Conservation (phyloP, 2,888 invertebrate species). For the Brachylomia viminalis region DNA sequence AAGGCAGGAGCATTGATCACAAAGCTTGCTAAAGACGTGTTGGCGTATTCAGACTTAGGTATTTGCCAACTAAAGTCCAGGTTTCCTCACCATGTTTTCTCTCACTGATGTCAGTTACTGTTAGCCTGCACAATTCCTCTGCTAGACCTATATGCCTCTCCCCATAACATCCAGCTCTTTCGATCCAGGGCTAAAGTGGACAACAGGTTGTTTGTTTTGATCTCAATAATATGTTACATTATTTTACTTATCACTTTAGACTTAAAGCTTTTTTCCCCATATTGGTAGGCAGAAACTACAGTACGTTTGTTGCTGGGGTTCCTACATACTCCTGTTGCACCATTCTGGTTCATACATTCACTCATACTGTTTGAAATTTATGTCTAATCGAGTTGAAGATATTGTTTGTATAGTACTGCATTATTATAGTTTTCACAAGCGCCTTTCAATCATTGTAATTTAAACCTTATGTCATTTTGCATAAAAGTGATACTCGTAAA, state of each 20-base stretch:
- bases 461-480: neutral
- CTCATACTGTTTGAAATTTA: neutral
- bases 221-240: neutral
- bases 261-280: too few species aligned
- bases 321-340: neutral
- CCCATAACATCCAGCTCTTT: too few species aligned
- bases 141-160: too few species aligned
- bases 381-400: neutral
- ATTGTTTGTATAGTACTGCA: neutral
- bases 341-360: neutral
- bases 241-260: neutral
- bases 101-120: neutral
- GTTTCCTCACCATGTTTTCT: too few species aligned
- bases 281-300: too few species aligned
- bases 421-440: neutral
- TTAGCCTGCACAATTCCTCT: too few species aligned
- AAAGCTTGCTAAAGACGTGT: too few species aligned
- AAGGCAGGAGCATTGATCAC: too few species aligned
- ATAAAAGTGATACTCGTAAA: neutral
- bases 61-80: too few species aligned
- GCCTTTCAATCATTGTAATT: neutral
- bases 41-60: too few species aligned
- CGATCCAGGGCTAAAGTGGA: too few species aligned
- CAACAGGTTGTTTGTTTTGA: too few species aligned
- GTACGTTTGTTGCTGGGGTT: neutral